Evolutionary conservation across 2,888 invertebrate genomes (phyloP).

Genomic region (Euphydryas editha): DNA sequence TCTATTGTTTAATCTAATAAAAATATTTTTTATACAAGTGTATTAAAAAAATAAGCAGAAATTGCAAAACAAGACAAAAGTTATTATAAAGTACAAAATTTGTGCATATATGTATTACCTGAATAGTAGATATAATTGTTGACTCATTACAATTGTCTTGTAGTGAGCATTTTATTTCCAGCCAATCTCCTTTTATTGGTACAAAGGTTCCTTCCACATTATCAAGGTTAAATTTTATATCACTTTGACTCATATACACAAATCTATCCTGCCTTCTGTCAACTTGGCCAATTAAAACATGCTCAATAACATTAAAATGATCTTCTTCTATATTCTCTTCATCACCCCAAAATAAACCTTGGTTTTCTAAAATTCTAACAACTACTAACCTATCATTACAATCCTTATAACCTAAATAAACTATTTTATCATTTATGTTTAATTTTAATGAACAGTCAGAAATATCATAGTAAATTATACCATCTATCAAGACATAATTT

Average conservation of each 20-base stretch:
- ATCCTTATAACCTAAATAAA: constrained; percentile 82
- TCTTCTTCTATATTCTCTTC: constrained; percentile 60
- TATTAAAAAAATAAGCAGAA: background rate
- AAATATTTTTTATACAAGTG: too few species aligned
- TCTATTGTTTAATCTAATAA: too few species aligned
- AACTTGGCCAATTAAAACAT: constrained; percentile 68
- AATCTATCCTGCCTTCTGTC: constrained; percentile 59
- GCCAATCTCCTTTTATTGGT: constrained; percentile 88
- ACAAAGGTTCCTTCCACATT: constrained; percentile 85
- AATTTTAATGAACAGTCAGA: constrained; percentile 62
- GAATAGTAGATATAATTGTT: constrained; percentile 71
- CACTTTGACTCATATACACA: constrained; percentile 78
- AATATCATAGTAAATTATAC: constrained; percentile 80
- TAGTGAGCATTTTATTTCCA: constrained; percentile 85
- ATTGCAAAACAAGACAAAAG: background rate
- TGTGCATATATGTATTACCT: constrained; percentile 49
- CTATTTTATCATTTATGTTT: constrained; percentile 79
- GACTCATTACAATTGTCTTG: constrained; percentile 83
- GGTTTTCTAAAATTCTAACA: constrained; percentile 82
- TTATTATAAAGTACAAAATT: background rate
- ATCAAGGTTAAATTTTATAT: constrained; percentile 85
- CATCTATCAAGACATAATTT: constrained; percentile 84
- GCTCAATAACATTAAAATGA: constrained; percentile 61
- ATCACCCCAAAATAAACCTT: constrained; percentile 80
- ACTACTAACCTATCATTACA: constrained; percentile 74